Evolutionary conservation across 1,140 invertebrate species (phyloP).

Genomic region (Drosophila pruinosa): DNA sequence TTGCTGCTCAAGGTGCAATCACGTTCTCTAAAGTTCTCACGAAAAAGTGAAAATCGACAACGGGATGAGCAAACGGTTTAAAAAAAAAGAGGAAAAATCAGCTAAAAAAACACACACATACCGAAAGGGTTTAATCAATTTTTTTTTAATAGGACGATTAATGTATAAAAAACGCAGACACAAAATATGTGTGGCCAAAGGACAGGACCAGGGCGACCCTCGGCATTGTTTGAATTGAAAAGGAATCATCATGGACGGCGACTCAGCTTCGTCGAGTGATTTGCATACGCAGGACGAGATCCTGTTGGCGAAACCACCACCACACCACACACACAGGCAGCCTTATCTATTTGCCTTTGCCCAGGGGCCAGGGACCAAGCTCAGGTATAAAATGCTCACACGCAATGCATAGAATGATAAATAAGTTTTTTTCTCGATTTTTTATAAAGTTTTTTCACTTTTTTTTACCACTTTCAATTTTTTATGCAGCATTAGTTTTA

Average conservation of each 20-base stretch:
- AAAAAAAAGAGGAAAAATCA: constrained; percentile 77
- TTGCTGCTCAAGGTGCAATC: constrained; percentile 6
- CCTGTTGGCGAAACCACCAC: constrained; percentile 58
- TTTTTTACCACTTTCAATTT: constrained; percentile 77
- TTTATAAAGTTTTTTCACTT: constrained; percentile 75
- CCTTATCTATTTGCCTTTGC: constrained; percentile 73
- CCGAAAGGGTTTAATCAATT: constrained; percentile 73
- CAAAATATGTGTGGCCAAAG: constrained; percentile 69
- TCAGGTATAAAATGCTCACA: constrained; percentile 60
- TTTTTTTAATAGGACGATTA: constrained; percentile 76
- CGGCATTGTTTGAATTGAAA: constrained; percentile 73
- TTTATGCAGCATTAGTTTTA: constrained; percentile 62
- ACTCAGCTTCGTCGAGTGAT: constrained; percentile 37
- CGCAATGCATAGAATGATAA: constrained; percentile 66
- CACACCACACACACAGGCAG: constrained; percentile 32
- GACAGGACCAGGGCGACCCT: constrained; percentile 66
- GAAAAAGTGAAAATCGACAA: constrained; percentile 76
- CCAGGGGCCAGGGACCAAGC: constrained; percentile 13
- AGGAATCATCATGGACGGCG: constrained; percentile 61
- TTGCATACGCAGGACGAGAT: constrained; percentile 70
- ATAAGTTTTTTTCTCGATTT: constrained; percentile 71
- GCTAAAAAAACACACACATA: constrained; percentile 59
- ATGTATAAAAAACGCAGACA: constrained; percentile 72
- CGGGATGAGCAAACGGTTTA: constrained; percentile 59
- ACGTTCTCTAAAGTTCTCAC: constrained; percentile 57